Conservation (phyloP, 2,888 invertebrate genomes). For the Lithophane semibrunnea region DNA sequence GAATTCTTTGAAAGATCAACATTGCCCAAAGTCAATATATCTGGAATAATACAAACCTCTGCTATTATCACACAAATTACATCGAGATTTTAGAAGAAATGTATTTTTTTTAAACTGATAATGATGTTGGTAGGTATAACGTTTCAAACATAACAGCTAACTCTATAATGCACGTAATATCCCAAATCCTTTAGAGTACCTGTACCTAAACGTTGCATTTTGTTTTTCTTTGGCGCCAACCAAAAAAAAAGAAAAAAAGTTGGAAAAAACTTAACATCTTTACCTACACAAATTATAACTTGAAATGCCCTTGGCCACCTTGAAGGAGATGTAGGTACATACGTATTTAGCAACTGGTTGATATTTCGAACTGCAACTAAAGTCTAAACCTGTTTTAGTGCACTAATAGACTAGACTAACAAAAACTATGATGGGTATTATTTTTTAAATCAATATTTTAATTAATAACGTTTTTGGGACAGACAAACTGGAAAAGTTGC, state of each 20-base stretch:
- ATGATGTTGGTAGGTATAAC: neutral
- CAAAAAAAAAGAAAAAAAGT: slow-evolving; percentile 8
- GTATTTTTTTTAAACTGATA: neutral
- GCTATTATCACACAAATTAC: neutral
- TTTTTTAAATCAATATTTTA: too few species aligned
- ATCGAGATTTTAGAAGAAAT: neutral
- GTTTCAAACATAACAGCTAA: neutral
- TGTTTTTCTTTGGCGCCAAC: slow-evolving; percentile 21
- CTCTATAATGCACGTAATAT: neutral
- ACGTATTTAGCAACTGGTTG: slow-evolving; percentile 43
- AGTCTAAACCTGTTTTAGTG: slow-evolving; percentile 28
- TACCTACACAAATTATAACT: slow-evolving; percentile 14
- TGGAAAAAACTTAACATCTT: slow-evolving; percentile 42
- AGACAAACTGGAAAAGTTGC: too few species aligned
- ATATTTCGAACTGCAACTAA: slow-evolving; percentile 49
- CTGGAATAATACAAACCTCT: neutral
- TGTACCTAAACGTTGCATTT: neutral
- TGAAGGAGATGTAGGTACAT: slow-evolving; percentile 48
- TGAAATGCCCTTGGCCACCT: slow-evolving; percentile 51
- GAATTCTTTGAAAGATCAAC: neutral
- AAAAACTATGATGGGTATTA: slow-evolving; percentile 36
- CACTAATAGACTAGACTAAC: slow-evolving; percentile 23
- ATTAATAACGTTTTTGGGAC: too few species aligned
- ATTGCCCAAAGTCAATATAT: neutral
- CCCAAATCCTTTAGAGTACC: neutral